Evolutionary conservation across 2,888 invertebrate genomes (phyloP).

Genomic region (Mesochorus sp.): DNA sequence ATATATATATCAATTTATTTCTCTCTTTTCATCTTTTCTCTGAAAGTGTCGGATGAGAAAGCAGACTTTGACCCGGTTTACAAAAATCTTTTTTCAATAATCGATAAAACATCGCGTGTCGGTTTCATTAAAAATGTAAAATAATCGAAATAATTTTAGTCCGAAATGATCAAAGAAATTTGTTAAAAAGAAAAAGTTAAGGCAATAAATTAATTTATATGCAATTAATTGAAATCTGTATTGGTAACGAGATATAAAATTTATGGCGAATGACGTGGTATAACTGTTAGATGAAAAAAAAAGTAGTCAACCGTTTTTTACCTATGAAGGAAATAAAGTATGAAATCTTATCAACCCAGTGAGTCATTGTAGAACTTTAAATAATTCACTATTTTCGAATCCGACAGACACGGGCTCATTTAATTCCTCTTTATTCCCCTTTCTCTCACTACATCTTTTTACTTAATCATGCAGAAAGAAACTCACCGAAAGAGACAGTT

Average conservation of each 20-base stretch:
- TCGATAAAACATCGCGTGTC: slow-evolving; percentile 47
- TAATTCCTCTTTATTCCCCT: not conserved
- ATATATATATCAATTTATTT: no score
- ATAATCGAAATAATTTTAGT: no score
- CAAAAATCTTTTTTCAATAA: slow-evolving; percentile 44
- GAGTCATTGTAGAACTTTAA: slow-evolving; percentile 3
- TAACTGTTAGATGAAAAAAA: no score
- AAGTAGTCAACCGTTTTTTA: no score
- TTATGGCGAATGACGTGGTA: no score
- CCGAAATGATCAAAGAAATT: no score
- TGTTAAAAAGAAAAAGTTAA: no score
- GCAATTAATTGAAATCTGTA: no score
- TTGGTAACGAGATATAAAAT: no score
- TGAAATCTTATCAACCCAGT: not conserved
- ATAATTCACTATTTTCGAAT: slow-evolving; percentile 7
- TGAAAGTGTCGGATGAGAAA: slow-evolving; percentile 38
- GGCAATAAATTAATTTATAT: no score
- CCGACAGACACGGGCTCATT: not conserved
- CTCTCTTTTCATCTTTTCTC: no score
- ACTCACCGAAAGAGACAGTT: not conserved
- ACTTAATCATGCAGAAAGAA: not conserved
- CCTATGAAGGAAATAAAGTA: no score
- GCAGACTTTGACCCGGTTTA: slow-evolving; percentile 61
- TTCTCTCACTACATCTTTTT: not conserved
- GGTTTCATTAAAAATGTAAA: slow-evolving; percentile 26